Evolutionary conservation across 1,140 invertebrate genomes (phyloP).

Genomic region (Amyelois transitella): DNA sequence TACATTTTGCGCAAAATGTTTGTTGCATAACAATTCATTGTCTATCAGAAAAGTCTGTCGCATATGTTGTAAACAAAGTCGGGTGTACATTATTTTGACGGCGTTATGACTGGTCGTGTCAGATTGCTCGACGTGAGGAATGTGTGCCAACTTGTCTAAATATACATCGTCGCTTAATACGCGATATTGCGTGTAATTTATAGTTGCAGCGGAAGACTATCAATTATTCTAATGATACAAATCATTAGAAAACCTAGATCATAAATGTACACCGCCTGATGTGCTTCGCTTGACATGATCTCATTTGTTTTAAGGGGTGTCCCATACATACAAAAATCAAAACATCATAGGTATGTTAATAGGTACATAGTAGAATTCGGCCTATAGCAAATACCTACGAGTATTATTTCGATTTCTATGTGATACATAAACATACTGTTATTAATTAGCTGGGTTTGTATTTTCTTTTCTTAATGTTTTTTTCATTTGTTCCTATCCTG

Average conservation of each 20-base stretch:
- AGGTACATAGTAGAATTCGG: too few species aligned
- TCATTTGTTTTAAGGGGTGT: neutral
- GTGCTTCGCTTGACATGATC: neutral
- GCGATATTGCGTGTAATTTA: conserved; percentile 1
- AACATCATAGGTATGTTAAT: too few species aligned
- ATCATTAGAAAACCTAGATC: conserved; percentile 8
- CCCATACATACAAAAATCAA: too few species aligned
- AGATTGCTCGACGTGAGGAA: conserved; percentile 38
- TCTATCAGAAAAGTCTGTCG: too few species aligned
- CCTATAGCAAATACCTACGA: too few species aligned
- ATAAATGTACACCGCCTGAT: neutral
- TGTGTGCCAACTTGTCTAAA: conserved; percentile 34
- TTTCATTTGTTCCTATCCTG: too few species aligned
- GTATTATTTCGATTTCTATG: too few species aligned
- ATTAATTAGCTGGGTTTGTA: too few species aligned
- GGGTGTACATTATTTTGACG: conserved; percentile 39
- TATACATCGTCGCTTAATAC: neutral
- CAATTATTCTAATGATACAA: conserved; percentile 14
- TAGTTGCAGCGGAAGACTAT: conserved; percentile 1
- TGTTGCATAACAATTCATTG: too few species aligned
- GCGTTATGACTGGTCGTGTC: conserved; percentile 39
- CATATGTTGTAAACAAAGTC: neutral
- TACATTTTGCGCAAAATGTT: too few species aligned
- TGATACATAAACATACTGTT: too few species aligned
- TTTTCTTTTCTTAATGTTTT: too few species aligned